phyloP scores from a whole-genome alignment of 2,888 invertebrate species.

The Yponomeuta malinellus region DNA sequence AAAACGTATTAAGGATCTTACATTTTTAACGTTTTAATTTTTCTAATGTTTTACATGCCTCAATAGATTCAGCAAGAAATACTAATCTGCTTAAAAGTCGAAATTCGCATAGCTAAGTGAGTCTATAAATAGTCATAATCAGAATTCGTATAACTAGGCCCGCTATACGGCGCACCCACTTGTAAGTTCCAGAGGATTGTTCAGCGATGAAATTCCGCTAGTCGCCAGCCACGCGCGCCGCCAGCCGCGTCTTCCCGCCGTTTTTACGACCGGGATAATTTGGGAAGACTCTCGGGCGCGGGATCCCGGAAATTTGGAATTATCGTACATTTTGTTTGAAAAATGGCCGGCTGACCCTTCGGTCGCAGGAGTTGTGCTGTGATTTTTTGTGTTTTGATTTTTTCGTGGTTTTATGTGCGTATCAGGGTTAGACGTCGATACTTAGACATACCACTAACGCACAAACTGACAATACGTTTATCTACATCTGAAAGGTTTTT shows the following conservation, averaged over 20 bases:
- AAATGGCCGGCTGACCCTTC: conserved; percentile 4
- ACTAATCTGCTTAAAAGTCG: too few species aligned
- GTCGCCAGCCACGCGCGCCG: conserved; percentile 53
- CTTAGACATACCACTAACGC: not conserved
- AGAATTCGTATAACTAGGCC: not conserved
- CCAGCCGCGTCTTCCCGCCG: conserved; percentile 37
- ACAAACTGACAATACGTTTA: too few species aligned
- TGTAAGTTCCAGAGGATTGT: conserved; percentile 76
- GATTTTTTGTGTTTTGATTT: not conserved
- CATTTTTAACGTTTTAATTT: too few species aligned
- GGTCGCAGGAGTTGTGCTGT: not conserved
- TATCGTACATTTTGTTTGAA: not conserved
- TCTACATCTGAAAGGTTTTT: too few species aligned
- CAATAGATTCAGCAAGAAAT: too few species aligned
- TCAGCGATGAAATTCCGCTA: conserved; percentile 62
- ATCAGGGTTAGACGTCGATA: not conserved
- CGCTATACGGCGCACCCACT: conserved; percentile 54
- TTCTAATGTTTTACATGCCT: too few species aligned
- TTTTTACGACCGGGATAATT: conserved; percentile 16
- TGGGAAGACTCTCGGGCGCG: not conserved
- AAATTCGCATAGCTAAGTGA: too few species aligned
- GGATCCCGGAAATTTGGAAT: not conserved
- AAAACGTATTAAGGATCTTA: too few species aligned
- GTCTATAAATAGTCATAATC: too few species aligned
- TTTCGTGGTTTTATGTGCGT: not conserved